phyloP scores from a whole-genome alignment of 2,113 vertebrate species.

The Pholis gunnellus region DNA sequence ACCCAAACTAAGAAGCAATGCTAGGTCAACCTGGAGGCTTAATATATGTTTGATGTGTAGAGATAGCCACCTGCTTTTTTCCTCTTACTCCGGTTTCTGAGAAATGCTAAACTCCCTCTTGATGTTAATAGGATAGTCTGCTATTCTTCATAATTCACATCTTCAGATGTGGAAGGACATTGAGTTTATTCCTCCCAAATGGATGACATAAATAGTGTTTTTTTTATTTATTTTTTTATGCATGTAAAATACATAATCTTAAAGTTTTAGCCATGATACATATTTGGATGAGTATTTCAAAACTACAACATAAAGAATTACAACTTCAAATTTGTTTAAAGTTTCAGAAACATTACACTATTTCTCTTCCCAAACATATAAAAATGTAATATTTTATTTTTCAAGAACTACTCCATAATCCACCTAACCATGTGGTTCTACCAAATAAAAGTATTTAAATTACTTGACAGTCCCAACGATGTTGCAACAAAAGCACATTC shows the following conservation, averaged over 20 bases:
- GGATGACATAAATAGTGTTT: constrained; percentile 34
- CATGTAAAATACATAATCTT: constrained; percentile 31
- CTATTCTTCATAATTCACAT: constrained; percentile 69
- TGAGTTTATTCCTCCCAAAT: constrained; percentile 69
- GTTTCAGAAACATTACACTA: neutral
- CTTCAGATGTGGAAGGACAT: constrained; percentile 69
- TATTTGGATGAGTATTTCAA: constrained; percentile 4
- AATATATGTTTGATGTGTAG: constrained; percentile 85
- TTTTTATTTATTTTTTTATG: neutral
- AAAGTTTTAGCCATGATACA: constrained; percentile 24
- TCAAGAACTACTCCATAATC: neutral
- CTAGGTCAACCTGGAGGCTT: constrained; percentile 81
- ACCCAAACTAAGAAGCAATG: constrained; percentile 76
- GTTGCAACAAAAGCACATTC: constrained; percentile 25
- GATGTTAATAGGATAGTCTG: constrained; percentile 80
- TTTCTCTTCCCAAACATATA: neutral
- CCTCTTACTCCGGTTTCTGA: constrained; percentile 66
- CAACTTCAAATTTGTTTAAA: neutral
- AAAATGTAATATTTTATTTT: neutral
- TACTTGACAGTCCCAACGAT: neutral
- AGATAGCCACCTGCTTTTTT: constrained; percentile 80
- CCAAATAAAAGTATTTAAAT: constrained; percentile 42
- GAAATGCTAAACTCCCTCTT: constrained; percentile 77
- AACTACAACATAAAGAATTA: neutral
- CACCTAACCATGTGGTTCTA: constrained; percentile 18